Conservation (phyloP, 2,888 invertebrate genomes). For the Drosophila anomalipes region DNA sequence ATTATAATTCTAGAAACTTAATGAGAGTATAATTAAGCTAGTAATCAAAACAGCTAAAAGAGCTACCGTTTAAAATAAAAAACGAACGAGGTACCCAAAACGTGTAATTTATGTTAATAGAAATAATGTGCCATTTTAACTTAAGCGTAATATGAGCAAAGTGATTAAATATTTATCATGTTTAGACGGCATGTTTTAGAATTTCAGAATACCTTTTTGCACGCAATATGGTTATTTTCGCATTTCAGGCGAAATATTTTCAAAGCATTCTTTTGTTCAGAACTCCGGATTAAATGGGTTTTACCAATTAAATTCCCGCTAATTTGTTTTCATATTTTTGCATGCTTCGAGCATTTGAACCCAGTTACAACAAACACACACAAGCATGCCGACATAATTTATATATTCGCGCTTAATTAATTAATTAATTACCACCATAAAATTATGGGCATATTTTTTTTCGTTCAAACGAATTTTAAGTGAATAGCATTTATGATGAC, state of each 20-base stretch:
- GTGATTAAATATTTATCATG: background rate
- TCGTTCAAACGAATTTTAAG: slow-evolving; percentile 40
- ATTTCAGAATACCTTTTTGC: background rate
- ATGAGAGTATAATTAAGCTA: background rate
- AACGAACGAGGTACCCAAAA: background rate
- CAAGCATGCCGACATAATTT: slow-evolving; percentile 30
- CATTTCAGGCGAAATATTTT: slow-evolving; percentile 3
- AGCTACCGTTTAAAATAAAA: background rate
- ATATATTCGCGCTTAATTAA: slow-evolving; percentile 56
- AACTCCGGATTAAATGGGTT: slow-evolving; percentile 29
- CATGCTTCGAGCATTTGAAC: slow-evolving; percentile 5
- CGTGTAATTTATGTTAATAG: background rate
- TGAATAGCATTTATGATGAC: slow-evolving; percentile 26
- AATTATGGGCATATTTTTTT: slow-evolving; percentile 35
- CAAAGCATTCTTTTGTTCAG: slow-evolving; percentile 25
- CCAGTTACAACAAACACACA: slow-evolving; percentile 1
- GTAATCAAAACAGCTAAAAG: background rate
- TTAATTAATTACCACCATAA: slow-evolving; percentile 62
- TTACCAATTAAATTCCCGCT: slow-evolving; percentile 56
- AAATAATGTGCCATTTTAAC: background rate
- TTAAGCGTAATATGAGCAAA: background rate
- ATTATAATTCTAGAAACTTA: background rate
- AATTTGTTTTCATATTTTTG: slow-evolving; percentile 60
- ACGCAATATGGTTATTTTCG: background rate
- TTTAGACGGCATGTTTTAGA: background rate